Evolutionary conservation across 1,140 invertebrate genomes (phyloP), one percentile per base, ranked within the genome.

Genomic region (Pogonomyrmex barbatus): DNA sequence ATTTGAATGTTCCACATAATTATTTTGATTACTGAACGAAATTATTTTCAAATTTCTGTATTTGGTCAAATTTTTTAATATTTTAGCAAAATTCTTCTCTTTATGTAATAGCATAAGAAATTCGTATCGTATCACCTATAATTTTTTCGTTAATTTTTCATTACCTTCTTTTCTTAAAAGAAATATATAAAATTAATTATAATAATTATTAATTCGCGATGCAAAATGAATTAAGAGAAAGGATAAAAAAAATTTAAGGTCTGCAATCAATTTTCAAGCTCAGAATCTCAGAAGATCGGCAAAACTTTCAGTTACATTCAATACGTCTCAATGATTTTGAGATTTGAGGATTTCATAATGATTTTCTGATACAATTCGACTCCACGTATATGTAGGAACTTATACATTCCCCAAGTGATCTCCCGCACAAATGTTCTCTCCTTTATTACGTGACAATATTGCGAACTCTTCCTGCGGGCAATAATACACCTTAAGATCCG

Each of bases 361-460:
- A 83, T 83, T 83, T 73, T 83, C 12, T 68, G 58, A 83, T 75
- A 50, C 54, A 42, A 45, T 14, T 47, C 10, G 47, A 36, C 79
- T 36, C 8, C 84, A 10, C 24, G 30, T 36, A 52, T 36, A 36
- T 47, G 78, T 39, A 36, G 68, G 82, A 24, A 45, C 24, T 78
- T 71, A 62, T 39, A 78, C 50, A 58, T 79, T 56, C 60, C 58
- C 54, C 84, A 84, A 75, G 86, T 88, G 86, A 60, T 81, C 77
- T 54, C 54, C 4, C 54, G 47, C 42, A 2, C 54, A 82, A 45
- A n/a, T 62, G 79, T 60, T 42, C 12, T 50, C 42, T 67, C 85
- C 79, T 90, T 91, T 89, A 90, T 91, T 90, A 91, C 91, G 89
- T 91, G 91, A 91, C 91, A 89, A 91, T 88, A 87, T 88, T 91